Evolutionary conservation across 2,888 invertebrate species (phyloP), one percentile per base, ranked within the genome.

Genomic region (Helleia helle): DNA sequence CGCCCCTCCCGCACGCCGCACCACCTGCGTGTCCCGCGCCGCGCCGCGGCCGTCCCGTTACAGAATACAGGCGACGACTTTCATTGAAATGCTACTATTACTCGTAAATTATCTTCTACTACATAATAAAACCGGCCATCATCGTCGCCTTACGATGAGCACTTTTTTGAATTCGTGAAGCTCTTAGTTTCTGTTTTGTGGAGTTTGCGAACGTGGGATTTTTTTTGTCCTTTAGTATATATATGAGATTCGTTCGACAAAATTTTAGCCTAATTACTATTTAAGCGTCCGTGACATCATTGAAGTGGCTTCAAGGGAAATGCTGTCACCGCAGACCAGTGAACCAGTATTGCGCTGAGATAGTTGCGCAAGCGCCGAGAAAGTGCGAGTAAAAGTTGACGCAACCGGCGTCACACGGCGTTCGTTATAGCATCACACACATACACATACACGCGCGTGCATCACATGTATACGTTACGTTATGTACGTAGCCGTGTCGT

Each of bases 321-420:
- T 68, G 70, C 65, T 66, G 69, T 71, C 63, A 64, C 63, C 56
- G 56, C 18, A 22, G 63, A 65, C 62, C 65, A 65, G 53, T 68
- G 69, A 71, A 75, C 76, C 70, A 72, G 80, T 76, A 74, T 71
- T 68, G 73, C 65, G 54, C 49, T 38, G 53, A 58, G 55, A 36
- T 45, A 51, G 73, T 84, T 84, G 84, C 83, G 84, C 79, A 84
- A 84, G 80, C 65, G 70, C 70, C 72, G 77, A 75, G 84, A 84
- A 84, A 83, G 83, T 83, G 83, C 75, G 72, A 83, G 84, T 83
- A 83, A 84, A 83, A 84, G 84, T 83, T 81, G 83, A 84, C 79
- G 83, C 83, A 83, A 83, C 71, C 54, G 59, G 68, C 79, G 81
- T 79, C 83, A 79, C 69, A 62, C 60, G 56, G 52, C 58, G 54